Base-by-base conservation (phyloP, 2,113 vertebrate genomes). In the Acrocephalus arundinaceus region DNA sequence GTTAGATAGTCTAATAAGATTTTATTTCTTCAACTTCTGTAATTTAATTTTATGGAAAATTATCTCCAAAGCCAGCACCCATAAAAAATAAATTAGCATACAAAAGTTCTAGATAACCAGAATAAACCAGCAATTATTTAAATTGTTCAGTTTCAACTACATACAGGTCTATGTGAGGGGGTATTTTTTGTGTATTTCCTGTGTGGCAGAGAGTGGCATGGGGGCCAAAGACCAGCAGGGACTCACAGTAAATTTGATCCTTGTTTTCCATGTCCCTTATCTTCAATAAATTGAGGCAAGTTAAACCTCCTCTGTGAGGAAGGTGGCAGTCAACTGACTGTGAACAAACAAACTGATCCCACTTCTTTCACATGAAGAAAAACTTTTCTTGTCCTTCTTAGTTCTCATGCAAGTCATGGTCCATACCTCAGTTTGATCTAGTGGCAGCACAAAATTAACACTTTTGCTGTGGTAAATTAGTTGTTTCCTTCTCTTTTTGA, bases 1-100 rank as follows among this genome's bases (percentile, higher is more conserved):
- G 37, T 20, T 74, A 82, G 51, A 74, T 77, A 51, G 48, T 31
- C 51, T 80, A 95, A 41, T 86, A 74, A 46, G n/a, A 79, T 76
- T 85, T 94, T 90, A 91, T 89, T 95, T 93, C 55, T 93, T 90
- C 75, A 95, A 75, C 48, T 58, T 22, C n/a, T 62, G 14, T 73
- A 96, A 95, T 82, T 87, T 70, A 72, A 81, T 93, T 96, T 96
- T 86, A 86, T 71, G 85, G 87, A 88, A 94, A 93, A 95, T 94
- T 78, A 84, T 91, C 62, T 91, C 85, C 45, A 83, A 88, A 94
- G n/a, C 13, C 27, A 90, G 61, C 49, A 72, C 35, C 45, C 72
- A 78, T 10, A 58, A 59, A 59, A 68, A 52, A 90, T 22, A 35
- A 46, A 45, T 68, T 75, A 78, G 18, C 33, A 63, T 27, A 46